Evolutionary conservation across 2,797 vertebrate genomes (phyloP), one percentile per base, ranked within the genome.

Genomic region (Mormyrops attenuatus): DNA sequence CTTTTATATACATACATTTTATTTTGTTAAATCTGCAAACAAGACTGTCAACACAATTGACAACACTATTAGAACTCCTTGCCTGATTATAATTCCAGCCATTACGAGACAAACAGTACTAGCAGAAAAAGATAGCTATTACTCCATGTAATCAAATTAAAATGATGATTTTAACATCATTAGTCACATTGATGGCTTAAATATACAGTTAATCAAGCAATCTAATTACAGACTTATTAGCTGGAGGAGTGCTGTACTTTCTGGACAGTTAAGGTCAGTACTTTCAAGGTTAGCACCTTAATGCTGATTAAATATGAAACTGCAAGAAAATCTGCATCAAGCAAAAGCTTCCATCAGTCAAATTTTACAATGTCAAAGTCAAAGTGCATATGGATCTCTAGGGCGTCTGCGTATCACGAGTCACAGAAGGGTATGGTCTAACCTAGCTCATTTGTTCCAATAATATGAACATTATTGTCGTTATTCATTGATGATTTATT

Each of bases 391-490:
- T n/a, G 17, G 73, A 80, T 44, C 2, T 80, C 73, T 30, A 20
- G 26, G 47, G n/a, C 34, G 49, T 86, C 84, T 4, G 15, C 2
- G 2, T 8, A 53, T 30, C 5, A 34, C 3, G 22, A 52, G 47
- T 80, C 15, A 11, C 30, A 44, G 34, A 20, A 80, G 41, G 73
- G 2, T 44, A 22, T 69, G 84, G 60, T 15, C 60, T 89, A 47
- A 86, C 41, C 66, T 30, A 50, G 88, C 88, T 77, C 15, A 44
- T 63, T 87, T 52, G 22, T 89, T 69, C 22, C 8, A 52, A 41
- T 89, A 52, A 57, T 66, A 26, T n/a, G 52, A 89, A 60, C 85
- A 89, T 77, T 89, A 87, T n/a, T 69, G 80, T 80, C 73, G 44
- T 89, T 80, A 84, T 63, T 86, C 47, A 49, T 86, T 69, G 17